Percentiles rank a stretch among this genome's conserved stretches.
Evolutionary conservation across 2,888 invertebrate species (phyloP).

Genomic region (Caenorhabditis japonica): DNA sequence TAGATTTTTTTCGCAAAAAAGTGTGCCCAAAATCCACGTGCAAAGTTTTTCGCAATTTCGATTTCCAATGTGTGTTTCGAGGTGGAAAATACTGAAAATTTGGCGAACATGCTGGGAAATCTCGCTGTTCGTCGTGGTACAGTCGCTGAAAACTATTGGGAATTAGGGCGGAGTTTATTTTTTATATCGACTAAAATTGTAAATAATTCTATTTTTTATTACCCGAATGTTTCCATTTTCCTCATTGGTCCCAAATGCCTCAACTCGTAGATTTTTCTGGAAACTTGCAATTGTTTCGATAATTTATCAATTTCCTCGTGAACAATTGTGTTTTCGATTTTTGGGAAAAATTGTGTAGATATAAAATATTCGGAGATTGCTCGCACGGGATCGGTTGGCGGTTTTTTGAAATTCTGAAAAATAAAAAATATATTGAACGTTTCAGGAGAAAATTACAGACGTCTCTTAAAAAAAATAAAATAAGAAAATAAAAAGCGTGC

Average conservation of each 20-base stretch:
- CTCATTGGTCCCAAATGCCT: constrained; percentile 8
- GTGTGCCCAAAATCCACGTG: constrained; percentile 3
- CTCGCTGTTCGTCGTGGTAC: neutral
- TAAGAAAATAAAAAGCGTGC: too few relatives aligned
- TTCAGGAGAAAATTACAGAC: too few relatives aligned
- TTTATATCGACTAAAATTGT: too few relatives aligned
- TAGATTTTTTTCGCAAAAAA: neutral
- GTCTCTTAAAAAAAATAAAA: too few relatives aligned
- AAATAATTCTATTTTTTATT: too few relatives aligned
- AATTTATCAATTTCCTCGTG: constrained; percentile 13
- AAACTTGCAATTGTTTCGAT: constrained; percentile 14
- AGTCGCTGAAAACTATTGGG: constrained; percentile 2
- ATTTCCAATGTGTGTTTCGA: constrained; percentile 4
- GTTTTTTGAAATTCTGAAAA: too few relatives aligned
- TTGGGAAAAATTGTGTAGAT: neutral
- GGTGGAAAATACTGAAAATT: constrained; percentile 4
- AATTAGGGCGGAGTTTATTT: too few relatives aligned
- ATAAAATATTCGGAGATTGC: neutral
- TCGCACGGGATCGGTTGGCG: too few relatives aligned
- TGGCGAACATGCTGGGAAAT: neutral
- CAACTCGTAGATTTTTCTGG: constrained; percentile 9
- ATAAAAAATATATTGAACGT: too few relatives aligned
- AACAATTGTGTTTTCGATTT: constrained; percentile 6
- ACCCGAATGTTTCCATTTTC: constrained; percentile 10
- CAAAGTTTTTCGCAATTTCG: constrained; percentile 1